Conservation (phyloP, 2,888 invertebrate species). For the Anarsia innoxiella region DNA sequence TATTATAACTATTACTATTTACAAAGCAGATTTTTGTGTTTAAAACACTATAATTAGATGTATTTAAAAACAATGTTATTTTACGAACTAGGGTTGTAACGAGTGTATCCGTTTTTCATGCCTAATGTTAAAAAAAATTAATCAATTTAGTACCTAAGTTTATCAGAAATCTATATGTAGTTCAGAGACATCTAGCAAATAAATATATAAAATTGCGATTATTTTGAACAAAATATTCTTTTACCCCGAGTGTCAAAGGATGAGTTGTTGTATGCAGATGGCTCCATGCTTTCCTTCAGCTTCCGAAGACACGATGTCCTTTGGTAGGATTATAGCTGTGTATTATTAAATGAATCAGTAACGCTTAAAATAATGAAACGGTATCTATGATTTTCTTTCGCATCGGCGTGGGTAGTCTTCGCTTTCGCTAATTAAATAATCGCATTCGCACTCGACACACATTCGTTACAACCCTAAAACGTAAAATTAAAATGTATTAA, state of each 20-base stretch:
- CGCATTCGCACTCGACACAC: background rate
- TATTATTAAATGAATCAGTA: conserved; percentile 5
- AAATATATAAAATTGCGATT: no score
- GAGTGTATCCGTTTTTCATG: conserved; percentile 6
- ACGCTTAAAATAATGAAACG: background rate
- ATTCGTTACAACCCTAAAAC: conserved; percentile 10
- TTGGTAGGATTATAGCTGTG: conserved; percentile 8
- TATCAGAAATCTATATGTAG: no score
- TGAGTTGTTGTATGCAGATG: no score
- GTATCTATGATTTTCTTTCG: no score
- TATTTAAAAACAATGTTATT: background rate
- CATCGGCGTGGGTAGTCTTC: no score
- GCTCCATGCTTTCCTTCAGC: no score
- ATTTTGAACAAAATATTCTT: no score
- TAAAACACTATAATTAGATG: background rate
- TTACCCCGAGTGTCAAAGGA: no score
- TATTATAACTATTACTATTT: no score
- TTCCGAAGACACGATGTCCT: background rate
- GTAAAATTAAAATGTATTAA: background rate
- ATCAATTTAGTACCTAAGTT: no score
- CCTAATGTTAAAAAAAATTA: no score
- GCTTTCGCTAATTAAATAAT: conserved; percentile 1
- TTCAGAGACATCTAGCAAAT: no score
- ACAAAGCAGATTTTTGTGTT: background rate
- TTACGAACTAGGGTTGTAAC: conserved; percentile 11